These are phyloP conservation scores for Pelusios castaneus DNA, from an alignment of 2,113 vertebrate species.

Conservation along the genomic window DNA sequence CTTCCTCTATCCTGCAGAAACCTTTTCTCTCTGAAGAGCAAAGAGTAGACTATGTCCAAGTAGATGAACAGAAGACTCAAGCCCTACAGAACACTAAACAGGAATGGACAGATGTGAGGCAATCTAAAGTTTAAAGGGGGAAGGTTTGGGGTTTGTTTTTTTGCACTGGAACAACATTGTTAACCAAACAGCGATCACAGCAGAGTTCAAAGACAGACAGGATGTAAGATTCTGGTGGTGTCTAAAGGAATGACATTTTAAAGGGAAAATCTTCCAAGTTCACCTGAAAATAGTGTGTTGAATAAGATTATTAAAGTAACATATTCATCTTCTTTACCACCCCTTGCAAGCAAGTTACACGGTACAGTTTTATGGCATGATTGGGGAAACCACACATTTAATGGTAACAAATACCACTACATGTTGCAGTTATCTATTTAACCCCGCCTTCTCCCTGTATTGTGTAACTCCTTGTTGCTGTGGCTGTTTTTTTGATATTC, in stretches of 20 bases:
- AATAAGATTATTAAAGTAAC: constrained; percentile 17
- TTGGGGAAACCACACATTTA: constrained; percentile 15
- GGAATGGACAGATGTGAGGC: constrained; percentile 94
- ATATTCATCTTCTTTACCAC: constrained; percentile 32
- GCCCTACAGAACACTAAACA: constrained; percentile 95
- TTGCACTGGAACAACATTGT: constrained; percentile 63
- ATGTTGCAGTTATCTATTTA: constrained; percentile 55
- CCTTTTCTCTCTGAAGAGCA: constrained; percentile 89
- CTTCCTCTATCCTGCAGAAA: constrained; percentile 80
- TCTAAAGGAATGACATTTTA: neutral
- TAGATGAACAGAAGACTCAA: constrained; percentile 98
- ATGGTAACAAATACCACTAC: constrained; percentile 65
- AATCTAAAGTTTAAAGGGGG: constrained; percentile 86
- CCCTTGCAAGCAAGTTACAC: constrained; percentile 51
- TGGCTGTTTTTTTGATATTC: constrained; percentile 50
- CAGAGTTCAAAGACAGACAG: constrained; percentile 20
- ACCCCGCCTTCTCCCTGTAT: constrained; percentile 33
- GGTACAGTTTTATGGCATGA: constrained; percentile 65
- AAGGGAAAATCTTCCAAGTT: constrained; percentile 42
- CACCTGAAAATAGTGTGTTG: constrained; percentile 20
- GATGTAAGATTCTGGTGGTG: neutral
- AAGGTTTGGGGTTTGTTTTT: neutral
- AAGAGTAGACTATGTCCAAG: constrained; percentile 94
- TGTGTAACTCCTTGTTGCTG: constrained; percentile 56
- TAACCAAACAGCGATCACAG: constrained; percentile 51